A percentile compares a stretch with the other conserved stretches of the same genome.
phyloP scores from a whole-genome alignment of 2,888 invertebrate species.

The Baccha elongata region DNA sequence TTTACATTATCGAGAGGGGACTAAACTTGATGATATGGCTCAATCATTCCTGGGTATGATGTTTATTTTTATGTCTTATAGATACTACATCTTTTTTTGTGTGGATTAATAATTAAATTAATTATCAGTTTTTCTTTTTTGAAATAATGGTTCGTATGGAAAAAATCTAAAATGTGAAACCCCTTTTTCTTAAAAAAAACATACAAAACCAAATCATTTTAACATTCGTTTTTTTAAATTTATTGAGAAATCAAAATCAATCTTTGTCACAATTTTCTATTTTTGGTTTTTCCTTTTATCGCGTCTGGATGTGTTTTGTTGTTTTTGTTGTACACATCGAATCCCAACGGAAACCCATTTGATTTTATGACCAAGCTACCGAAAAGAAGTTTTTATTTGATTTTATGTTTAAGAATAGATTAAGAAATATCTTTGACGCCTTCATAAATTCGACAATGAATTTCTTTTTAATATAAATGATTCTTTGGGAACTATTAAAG shows the following conservation, averaged over 20 bases:
- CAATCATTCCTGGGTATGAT: not conserved
- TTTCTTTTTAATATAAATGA: too few species aligned
- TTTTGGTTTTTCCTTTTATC: constrained; percentile 63
- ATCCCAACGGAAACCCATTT: constrained; percentile 72
- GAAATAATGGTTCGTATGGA: constrained; percentile 51
- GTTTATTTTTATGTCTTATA: constrained; percentile 22
- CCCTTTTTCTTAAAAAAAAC: constrained; percentile 51
- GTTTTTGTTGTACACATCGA: not conserved
- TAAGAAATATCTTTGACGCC: constrained; percentile 72
- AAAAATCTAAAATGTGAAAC: constrained; percentile 63
- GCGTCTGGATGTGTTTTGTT: constrained; percentile 4
- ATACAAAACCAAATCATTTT: constrained; percentile 44
- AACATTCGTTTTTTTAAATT: too few species aligned
- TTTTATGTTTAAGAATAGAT: constrained; percentile 74
- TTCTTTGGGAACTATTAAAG: not conserved
- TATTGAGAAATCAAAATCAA: constrained; percentile 67
- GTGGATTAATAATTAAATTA: constrained; percentile 60
- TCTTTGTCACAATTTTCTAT: constrained; percentile 74
- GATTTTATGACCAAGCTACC: constrained; percentile 72
- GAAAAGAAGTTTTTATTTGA: constrained; percentile 74
- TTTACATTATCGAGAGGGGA: constrained; percentile 49
- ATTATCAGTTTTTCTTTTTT: constrained; percentile 40
- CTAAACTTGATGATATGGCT: not conserved
- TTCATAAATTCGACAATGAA: constrained; percentile 32
- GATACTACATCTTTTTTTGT: not conserved